Evolutionary conservation across 1,140 invertebrate species (phyloP).

Genomic region (Drosophila pachea): DNA sequence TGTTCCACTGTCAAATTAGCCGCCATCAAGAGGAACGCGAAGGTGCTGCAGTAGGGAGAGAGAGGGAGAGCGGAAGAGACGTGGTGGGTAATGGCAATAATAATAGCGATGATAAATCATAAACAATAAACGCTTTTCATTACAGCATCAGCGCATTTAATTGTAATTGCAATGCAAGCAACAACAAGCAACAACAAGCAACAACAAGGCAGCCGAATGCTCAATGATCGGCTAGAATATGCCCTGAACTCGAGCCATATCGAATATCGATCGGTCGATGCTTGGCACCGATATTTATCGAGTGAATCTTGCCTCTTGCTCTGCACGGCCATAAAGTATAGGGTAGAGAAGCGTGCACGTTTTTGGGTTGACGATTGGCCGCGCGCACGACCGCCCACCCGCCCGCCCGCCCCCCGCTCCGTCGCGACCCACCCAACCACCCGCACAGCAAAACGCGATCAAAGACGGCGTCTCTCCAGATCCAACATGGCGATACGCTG

Average conservation of each 20-base stretch:
- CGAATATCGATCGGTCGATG: no score
- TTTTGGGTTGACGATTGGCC: conserved; percentile 16
- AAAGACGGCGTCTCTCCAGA: conserved; percentile 55
- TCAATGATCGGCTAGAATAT: neutral
- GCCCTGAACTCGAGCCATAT: neutral
- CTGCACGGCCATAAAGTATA: no score
- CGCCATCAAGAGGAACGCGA: conserved; percentile 47
- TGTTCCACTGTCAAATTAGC: conserved; percentile 70
- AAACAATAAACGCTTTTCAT: conserved; percentile 61
- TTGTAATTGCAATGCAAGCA: conserved; percentile 42
- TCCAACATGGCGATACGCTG: conserved; percentile 57
- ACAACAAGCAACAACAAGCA: neutral
- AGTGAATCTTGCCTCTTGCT: no score
- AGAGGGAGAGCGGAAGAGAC: neutral
- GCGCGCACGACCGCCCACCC: neutral
- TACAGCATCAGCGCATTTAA: conserved; percentile 40
- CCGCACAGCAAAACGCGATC: conserved; percentile 64
- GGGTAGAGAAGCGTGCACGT: conserved; percentile 8
- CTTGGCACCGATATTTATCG: no score
- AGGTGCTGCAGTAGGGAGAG: conserved; percentile 18
- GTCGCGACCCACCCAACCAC: conserved; percentile 26
- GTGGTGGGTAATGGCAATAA: conserved; percentile 52
- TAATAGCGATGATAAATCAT: conserved; percentile 57
- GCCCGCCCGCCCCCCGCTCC: neutral
- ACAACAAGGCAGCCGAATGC: neutral